Conservation (phyloP, 37 sponge, comb jelly and placozoan genomes). For the Diacarnus erythraeanus region DNA sequence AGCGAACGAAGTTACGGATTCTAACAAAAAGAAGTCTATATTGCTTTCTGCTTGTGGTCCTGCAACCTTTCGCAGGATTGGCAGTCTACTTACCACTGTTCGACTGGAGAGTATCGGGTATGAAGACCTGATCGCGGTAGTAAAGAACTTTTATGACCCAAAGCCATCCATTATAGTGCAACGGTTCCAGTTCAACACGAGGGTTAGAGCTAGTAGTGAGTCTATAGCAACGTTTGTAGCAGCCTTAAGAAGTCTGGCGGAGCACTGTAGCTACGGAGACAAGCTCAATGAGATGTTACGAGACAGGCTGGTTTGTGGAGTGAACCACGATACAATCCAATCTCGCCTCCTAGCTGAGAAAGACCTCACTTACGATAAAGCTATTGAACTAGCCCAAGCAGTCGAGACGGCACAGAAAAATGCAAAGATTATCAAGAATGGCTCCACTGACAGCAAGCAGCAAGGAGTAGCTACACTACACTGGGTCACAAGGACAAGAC, state of each 20-base stretch:
- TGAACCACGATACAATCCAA: slow-evolving; percentile 15
- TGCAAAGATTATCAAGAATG: background rate
- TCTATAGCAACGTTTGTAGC: slow-evolving; percentile 24
- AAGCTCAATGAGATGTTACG: slow-evolving; percentile 23
- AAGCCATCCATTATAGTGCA: slow-evolving; percentile 36
- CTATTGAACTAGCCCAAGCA: slow-evolving; percentile 10
- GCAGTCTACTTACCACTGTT: slow-evolving; percentile 1
- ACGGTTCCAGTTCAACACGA: slow-evolving; percentile 33
- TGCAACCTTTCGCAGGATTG: slow-evolving; percentile 1
- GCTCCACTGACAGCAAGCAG: background rate
- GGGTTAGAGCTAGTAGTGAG: slow-evolving; percentile 3
- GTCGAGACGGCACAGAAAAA: slow-evolving; percentile 19
- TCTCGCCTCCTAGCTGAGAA: slow-evolving; percentile 14
- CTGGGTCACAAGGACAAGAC: too few relatives aligned
- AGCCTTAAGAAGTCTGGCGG: slow-evolving; percentile 4
- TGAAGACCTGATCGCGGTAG: background rate
- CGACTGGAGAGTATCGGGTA: background rate
- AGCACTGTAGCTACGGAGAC: slow-evolving; percentile 11
- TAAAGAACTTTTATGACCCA: slow-evolving; percentile 12
- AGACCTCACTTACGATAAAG: slow-evolving; percentile 15
- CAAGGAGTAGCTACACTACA: background rate
- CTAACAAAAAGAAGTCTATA: slow-evolving; percentile 22
- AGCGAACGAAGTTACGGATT: background rate
- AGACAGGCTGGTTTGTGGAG: slow-evolving; percentile 35
- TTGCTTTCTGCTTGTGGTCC: slow-evolving; percentile 30